Evolutionary conservation across 2,888 invertebrate genomes (phyloP).

Genomic region (Drosophila rellima): DNA sequence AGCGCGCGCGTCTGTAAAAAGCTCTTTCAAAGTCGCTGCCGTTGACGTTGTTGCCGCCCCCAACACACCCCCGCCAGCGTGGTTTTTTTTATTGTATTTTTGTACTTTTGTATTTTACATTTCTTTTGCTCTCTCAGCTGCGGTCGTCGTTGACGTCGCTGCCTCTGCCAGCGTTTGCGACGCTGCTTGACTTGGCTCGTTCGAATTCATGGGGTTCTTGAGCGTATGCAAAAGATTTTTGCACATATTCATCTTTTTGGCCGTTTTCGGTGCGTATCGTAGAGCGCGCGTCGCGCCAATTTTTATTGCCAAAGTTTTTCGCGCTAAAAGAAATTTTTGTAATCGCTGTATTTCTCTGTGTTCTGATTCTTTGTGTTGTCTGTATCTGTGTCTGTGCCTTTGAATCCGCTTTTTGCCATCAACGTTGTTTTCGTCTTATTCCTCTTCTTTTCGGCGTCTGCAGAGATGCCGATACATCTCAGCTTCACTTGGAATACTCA

Average conservation of each 20-base stretch:
- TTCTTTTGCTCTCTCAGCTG: slow-evolving; percentile 61
- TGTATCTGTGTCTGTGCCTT: slow-evolving; percentile 36
- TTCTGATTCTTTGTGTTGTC: slow-evolving; percentile 45
- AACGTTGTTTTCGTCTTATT: slow-evolving; percentile 24
- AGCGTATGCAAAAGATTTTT: slow-evolving; percentile 85
- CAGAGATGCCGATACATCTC: slow-evolving; percentile 64
- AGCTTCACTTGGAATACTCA: slow-evolving; percentile 53
- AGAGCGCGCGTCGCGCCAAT: slow-evolving; percentile 71
- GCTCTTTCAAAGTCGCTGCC: slow-evolving; percentile 60
- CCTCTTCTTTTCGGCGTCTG: slow-evolving; percentile 19
- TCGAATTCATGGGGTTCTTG: slow-evolving; percentile 82
- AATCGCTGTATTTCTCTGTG: slow-evolving; percentile 41
- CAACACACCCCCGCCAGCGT: slow-evolving; percentile 53
- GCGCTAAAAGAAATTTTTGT: slow-evolving; percentile 66
- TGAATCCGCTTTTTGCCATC: slow-evolving; percentile 30
- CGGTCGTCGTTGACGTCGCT: slow-evolving; percentile 49
- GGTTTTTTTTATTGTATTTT: slow-evolving; percentile 36
- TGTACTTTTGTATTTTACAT: slow-evolving; percentile 43
- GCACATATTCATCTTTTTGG: slow-evolving; percentile 85
- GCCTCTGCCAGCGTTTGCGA: slow-evolving; percentile 52
- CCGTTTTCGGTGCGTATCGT: slow-evolving; percentile 85
- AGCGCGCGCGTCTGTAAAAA: slow-evolving; percentile 73
- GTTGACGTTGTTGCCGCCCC: slow-evolving; percentile 56
- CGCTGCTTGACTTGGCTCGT: slow-evolving; percentile 60
- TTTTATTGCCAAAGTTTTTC: slow-evolving; percentile 62